These are phyloP conservation scores for Colostygia pectinataria DNA, from an alignment of 2,888 invertebrate genomes.

Conservation along the genomic window DNA sequence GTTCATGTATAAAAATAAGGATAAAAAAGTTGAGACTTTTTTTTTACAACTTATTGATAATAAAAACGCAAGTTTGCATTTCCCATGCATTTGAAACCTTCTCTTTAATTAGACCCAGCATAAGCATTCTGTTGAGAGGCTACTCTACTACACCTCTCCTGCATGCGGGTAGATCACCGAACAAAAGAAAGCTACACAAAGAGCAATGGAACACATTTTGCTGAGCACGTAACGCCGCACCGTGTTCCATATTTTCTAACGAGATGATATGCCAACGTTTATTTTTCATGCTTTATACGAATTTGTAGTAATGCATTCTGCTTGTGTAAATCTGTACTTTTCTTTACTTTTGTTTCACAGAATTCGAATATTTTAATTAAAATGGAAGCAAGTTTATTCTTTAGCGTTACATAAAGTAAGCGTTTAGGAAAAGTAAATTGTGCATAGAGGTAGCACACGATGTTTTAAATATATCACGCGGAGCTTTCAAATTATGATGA, in stretches of 20 bases:
- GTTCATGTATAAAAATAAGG: too few relatives aligned
- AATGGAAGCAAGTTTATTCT: constrained; percentile 11
- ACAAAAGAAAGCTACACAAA: constrained; percentile 76
- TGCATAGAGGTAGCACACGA: constrained; percentile 12
- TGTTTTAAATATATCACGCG: constrained; percentile 23
- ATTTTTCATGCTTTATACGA: constrained; percentile 56
- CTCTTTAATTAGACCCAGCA: constrained; percentile 42
- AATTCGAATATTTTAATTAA: constrained; percentile 16
- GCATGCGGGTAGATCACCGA: constrained; percentile 64
- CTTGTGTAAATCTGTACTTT: constrained; percentile 24
- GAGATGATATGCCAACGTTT: constrained; percentile 73
- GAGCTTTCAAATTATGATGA: constrained; percentile 33
- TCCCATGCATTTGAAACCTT: constrained; percentile 25
- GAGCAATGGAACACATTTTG: constrained; percentile 76
- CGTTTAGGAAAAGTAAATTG: constrained; percentile 21
- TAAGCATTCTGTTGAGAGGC: constrained; percentile 44
- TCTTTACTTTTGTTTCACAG: constrained; percentile 13
- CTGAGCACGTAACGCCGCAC: constrained; percentile 60
- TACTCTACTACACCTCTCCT: constrained; percentile 39
- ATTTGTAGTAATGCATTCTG: constrained; percentile 49
- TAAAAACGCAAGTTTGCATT: constrained; percentile 2
- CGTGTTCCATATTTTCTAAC: constrained; percentile 78
- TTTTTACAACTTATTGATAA: too few relatives aligned
- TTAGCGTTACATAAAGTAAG: too few relatives aligned
- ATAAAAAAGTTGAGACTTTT: too few relatives aligned